These are phyloP conservation scores for Harpagoxenus sublaevis DNA, from an alignment of 2,888 invertebrate species.

Conservation along the genomic window DNA sequence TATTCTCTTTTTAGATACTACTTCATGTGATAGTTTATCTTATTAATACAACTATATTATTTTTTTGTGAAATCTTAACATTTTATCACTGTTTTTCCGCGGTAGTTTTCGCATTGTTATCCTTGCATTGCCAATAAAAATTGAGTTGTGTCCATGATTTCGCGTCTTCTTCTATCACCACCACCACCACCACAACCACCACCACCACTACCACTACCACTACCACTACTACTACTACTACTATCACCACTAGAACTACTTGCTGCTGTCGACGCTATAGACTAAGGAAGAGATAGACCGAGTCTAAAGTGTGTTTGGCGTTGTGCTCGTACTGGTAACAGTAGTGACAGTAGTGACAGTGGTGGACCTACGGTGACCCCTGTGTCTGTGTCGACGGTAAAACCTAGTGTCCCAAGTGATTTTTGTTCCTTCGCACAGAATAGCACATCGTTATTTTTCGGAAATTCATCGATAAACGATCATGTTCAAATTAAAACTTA, in stretches of 20 bases:
- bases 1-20: background rate
- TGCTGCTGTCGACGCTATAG: background rate
- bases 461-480: background rate
- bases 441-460: background rate
- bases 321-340: too few species aligned
- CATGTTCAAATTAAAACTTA: background rate
- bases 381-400: too few species aligned
- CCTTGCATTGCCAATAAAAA: background rate
- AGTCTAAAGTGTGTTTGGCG: too few species aligned
- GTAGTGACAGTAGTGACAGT: too few species aligned
- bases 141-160: background rate
- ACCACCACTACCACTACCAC: too few species aligned
- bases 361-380: too few species aligned
- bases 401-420: too few species aligned
- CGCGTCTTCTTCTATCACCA: background rate
- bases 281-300: too few species aligned
- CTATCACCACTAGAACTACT: too few species aligned
- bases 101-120: background rate
- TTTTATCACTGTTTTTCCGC: background rate
- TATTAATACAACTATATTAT: background rate
- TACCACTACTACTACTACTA: too few species aligned
- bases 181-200: too few species aligned
- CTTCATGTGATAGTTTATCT: background rate
- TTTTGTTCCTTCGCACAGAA: slow-evolving; percentile 1
- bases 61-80: background rate